phyloP scores from a whole-genome alignment of 2,888 invertebrate species.

The Beris morrisii region DNA sequence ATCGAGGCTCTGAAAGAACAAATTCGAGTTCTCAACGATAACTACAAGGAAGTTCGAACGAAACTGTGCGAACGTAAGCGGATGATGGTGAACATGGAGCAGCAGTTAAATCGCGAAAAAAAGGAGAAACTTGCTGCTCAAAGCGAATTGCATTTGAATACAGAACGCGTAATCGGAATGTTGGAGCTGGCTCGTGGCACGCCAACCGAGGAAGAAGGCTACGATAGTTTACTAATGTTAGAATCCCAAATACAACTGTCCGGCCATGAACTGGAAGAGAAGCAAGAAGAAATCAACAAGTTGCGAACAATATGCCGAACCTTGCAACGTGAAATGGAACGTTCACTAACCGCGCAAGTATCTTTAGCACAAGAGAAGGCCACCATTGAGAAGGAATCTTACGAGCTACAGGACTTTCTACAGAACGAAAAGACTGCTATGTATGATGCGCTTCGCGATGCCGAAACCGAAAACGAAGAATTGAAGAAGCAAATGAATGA shows the following conservation, averaged over 20 bases:
- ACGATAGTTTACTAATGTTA: slow-evolving; percentile 73
- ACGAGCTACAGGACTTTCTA: slow-evolving; percentile 84
- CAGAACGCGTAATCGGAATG: slow-evolving; percentile 69
- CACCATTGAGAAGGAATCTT: slow-evolving; percentile 77
- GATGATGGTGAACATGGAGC: slow-evolving; percentile 61
- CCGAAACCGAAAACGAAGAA: slow-evolving; percentile 60
- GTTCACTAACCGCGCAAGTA: slow-evolving; percentile 68
- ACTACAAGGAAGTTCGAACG: slow-evolving; percentile 64
- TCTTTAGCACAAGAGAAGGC: slow-evolving; percentile 71
- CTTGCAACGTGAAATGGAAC: slow-evolving; percentile 70
- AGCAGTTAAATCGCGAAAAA: slow-evolving; percentile 67
- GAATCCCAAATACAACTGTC: slow-evolving; percentile 76
- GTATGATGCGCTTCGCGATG: slow-evolving; percentile 75
- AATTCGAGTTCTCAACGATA: slow-evolving; percentile 62
- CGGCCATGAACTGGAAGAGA: slow-evolving; percentile 71
- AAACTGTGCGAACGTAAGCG: slow-evolving; percentile 54
- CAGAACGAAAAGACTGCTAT: slow-evolving; percentile 82
- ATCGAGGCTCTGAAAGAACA: slow-evolving; percentile 64
- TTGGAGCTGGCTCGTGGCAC: slow-evolving; percentile 58
- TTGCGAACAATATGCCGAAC: slow-evolving; percentile 70
- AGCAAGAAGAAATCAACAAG: slow-evolving; percentile 74
- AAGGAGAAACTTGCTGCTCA: slow-evolving; percentile 74
- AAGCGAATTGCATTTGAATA: slow-evolving; percentile 73
- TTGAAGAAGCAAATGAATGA: slow-evolving; percentile 55
- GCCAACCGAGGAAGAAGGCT: slow-evolving; percentile 60